Conservation (phyloP, 2,797 vertebrate species). For the Pantherophis alleghaniensis region DNA sequence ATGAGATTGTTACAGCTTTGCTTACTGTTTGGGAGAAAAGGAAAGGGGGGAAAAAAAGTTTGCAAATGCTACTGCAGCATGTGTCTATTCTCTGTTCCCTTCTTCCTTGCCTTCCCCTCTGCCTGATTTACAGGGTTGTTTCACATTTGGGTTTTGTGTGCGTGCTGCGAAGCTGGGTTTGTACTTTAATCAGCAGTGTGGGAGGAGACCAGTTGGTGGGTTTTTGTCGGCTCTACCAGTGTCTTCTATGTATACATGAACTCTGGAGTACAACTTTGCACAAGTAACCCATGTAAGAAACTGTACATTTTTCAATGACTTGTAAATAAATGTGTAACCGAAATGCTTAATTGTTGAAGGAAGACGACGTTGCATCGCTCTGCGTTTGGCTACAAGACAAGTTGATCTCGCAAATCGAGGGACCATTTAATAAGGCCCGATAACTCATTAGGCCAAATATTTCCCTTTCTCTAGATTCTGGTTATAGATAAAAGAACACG, state of each 20-base stretch:
- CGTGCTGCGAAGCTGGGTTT: constrained; percentile 53
- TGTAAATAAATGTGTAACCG: constrained; percentile 94
- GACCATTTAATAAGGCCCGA: not conserved
- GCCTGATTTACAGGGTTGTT: constrained; percentile 57
- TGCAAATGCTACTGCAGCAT: constrained; percentile 62
- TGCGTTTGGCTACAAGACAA: fast-evolving
- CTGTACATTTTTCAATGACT: constrained; percentile 92
- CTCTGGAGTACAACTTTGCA: constrained; percentile 83
- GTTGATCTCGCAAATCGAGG: fast-evolving
- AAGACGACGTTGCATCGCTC: constrained; percentile 42
- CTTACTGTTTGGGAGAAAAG: not conserved
- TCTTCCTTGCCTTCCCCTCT: constrained; percentile 8
- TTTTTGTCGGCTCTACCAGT: constrained; percentile 68
- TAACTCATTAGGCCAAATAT: not conserved
- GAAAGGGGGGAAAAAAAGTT: not conserved
- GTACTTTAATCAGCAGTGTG: constrained; percentile 67
- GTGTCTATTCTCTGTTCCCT: constrained; percentile 52
- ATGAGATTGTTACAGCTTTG: constrained; percentile 25
- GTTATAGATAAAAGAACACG: not conserved
- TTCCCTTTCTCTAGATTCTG: not conserved
- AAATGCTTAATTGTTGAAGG: constrained; percentile 73
- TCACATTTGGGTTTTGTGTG: constrained; percentile 12
- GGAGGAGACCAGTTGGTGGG: constrained; percentile 66
- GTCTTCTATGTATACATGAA: constrained; percentile 73
- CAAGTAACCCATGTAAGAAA: constrained; percentile 98